phyloP scores from a whole-genome alignment of 2,113 vertebrate genomes.

The Seriola aureovittata region DNA sequence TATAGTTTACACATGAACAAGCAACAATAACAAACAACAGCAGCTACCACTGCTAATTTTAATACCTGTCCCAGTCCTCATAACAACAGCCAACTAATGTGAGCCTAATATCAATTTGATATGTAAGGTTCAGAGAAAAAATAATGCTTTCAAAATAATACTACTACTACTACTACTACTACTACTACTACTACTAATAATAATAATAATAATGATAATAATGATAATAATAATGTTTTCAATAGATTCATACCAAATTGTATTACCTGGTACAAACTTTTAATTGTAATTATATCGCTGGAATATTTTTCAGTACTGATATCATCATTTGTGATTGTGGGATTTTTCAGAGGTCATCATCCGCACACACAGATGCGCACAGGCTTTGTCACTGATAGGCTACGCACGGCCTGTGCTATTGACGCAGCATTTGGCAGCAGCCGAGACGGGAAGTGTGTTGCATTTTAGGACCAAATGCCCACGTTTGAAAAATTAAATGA shows the following conservation, averaged over 20 bases:
- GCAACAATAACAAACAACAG: neutral
- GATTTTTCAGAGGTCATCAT: conserved; percentile 66
- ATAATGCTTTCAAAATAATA: too few species aligned
- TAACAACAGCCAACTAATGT: neutral
- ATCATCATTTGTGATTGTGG: conserved; percentile 1
- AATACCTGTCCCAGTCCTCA: neutral
- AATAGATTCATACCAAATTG: neutral
- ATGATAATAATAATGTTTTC: neutral
- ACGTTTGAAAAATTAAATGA: conserved; percentile 74
- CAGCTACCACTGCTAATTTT: neutral
- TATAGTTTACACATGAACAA: neutral
- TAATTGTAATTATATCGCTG: neutral
- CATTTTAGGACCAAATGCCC: conserved; percentile 84
- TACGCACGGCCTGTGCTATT: conserved; percentile 36
- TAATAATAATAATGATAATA: neutral
- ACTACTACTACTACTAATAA: neutral
- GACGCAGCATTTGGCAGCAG: conserved; percentile 77
- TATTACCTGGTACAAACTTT: neutral
- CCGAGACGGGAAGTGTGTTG: conserved; percentile 82
- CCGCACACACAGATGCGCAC: conserved; percentile 57
- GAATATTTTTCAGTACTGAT: neutral
- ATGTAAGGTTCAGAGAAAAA: neutral
- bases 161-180: too few species aligned
- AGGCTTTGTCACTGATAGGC: neutral
- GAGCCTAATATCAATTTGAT: neutral